A percentile compares a stretch with the other conserved stretches of the same genome.
Evolutionary conservation across 1,140 invertebrate genomes (phyloP).

Genomic region (Apis florea): DNA sequence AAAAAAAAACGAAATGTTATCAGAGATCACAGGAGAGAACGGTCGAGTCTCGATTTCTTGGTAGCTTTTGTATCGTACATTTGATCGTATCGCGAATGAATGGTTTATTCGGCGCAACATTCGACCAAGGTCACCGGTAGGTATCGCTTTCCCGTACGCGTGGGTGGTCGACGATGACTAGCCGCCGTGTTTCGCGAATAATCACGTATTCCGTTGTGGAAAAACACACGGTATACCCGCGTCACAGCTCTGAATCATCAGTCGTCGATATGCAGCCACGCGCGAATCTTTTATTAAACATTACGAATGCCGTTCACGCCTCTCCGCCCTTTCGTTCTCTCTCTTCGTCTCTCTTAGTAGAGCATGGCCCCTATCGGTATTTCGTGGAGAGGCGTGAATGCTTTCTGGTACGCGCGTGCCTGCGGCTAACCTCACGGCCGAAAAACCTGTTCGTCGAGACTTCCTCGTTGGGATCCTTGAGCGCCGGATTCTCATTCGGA

Average conservation of each 20-base stretch:
- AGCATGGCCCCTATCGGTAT: conserved; percentile 37
- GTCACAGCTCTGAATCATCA: conserved; percentile 54
- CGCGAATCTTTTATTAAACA: conserved; percentile 49
- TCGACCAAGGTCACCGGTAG: conserved; percentile 8
- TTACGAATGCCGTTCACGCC: conserved; percentile 48
- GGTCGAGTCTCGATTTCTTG: neutral
- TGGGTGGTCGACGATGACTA: conserved; percentile 21
- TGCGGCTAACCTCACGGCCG: conserved; percentile 59
- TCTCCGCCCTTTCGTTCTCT: neutral
- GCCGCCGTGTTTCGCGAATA: neutral
- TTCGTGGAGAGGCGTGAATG: conserved; percentile 59
- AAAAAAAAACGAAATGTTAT: neutral
- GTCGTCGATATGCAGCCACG: conserved; percentile 60
- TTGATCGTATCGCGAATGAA: neutral
- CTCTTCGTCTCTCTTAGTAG: neutral
- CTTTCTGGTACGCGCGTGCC: conserved; percentile 54
- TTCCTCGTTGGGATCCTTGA: conserved; percentile 29
- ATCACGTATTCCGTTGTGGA: conserved; percentile 25
- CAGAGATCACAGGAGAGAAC: neutral
- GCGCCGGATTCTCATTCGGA: neutral
- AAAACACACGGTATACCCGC: conserved; percentile 8
- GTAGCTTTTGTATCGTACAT: neutral
- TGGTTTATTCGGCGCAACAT: neutral
- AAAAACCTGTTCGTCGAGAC: conserved; percentile 60
- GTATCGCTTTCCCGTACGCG: neutral